These are phyloP conservation scores for Haplochromis vanheusdeni DNA, from an alignment of 2,113 vertebrate species.

Conservation along the genomic window DNA sequence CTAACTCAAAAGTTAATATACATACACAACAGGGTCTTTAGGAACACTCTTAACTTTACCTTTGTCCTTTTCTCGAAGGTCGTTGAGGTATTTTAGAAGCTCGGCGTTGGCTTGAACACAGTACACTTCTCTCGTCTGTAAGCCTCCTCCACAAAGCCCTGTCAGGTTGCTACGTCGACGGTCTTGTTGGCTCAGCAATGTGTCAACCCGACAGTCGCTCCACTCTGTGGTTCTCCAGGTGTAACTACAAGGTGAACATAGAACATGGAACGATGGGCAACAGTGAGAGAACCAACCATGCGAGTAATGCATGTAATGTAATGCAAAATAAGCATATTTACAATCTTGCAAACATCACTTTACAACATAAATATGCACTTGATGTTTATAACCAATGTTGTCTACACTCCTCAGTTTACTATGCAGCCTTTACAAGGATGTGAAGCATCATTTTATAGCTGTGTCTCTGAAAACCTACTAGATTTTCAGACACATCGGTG, in stretches of 20 bases:
- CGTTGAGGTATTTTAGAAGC: slow-evolving; percentile 74
- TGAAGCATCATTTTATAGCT: background rate
- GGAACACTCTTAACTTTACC: slow-evolving; percentile 63
- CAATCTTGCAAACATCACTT: background rate
- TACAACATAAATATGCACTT: background rate
- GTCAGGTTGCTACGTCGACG: slow-evolving; percentile 88
- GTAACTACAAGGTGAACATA: slow-evolving; percentile 64
- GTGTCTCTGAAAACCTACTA: background rate
- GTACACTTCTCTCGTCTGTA: slow-evolving; percentile 87
- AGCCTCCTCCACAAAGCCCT: slow-evolving; percentile 86
- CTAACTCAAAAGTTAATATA: background rate
- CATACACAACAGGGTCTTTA: background rate
- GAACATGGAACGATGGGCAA: background rate
- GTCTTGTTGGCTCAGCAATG: slow-evolving; percentile 91
- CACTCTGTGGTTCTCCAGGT: slow-evolving; percentile 90
- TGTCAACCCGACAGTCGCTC: slow-evolving; percentile 88
- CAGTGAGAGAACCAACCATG: background rate
- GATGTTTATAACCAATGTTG: background rate
- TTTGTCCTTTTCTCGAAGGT: slow-evolving; percentile 78
- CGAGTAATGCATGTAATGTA: background rate
- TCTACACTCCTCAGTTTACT: background rate
- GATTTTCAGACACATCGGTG: background rate
- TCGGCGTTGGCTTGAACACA: slow-evolving; percentile 85
- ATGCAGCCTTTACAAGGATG: background rate
- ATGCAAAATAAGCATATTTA: background rate